phyloP scores from a whole-genome alignment of 1,140 invertebrate species.

The Trichonephila clavata region DNA sequence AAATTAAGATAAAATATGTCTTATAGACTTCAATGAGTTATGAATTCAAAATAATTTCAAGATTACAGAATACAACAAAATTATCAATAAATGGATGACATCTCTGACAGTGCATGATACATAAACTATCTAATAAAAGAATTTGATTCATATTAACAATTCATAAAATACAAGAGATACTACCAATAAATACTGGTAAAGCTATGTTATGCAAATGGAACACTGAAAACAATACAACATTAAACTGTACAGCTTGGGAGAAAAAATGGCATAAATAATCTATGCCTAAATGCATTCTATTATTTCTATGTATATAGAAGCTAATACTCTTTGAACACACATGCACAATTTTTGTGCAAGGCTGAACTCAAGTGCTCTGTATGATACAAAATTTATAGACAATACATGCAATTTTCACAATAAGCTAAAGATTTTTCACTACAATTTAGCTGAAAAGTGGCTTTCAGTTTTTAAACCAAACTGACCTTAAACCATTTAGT shows the following conservation, averaged over 20 bases:
- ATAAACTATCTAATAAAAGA: background rate
- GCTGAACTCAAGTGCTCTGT: background rate
- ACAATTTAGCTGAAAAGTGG: too few species aligned
- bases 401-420: background rate
- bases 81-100: background rate
- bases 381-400: background rate
- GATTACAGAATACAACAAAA: background rate
- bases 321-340: conserved; percentile 18
- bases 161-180: background rate
- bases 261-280: conserved; percentile 27
- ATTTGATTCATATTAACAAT: background rate
- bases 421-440: background rate
- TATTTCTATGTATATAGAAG: background rate
- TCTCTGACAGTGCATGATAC: background rate
- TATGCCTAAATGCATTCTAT: conserved; percentile 44
- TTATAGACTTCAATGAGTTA: background rate
- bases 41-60: background rate
- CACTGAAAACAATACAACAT: conserved; percentile 37
- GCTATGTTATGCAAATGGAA: conserved; percentile 18
- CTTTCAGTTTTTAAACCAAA: too few species aligned
- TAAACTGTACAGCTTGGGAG: conserved; percentile 39
- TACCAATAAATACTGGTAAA: background rate
- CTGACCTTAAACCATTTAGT: too few species aligned
- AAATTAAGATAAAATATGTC: background rate
- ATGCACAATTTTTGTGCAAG: background rate